Base-by-base conservation (phyloP, 2,113 vertebrate genomes). In the Galbula dea region DNA sequence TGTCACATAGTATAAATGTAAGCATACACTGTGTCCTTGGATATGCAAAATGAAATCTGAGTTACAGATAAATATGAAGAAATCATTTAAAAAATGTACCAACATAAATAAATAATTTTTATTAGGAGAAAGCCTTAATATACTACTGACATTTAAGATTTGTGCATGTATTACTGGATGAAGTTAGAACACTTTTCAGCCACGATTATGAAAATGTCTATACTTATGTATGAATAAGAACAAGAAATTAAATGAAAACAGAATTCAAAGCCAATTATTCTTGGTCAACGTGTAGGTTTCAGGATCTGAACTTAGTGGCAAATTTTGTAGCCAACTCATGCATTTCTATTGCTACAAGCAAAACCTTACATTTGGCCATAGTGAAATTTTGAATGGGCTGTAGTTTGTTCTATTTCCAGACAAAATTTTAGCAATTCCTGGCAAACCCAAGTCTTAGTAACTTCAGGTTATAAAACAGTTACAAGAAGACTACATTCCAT, bases 51-150 rank as follows among this genome's bases (percentile, higher is more conserved):
- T 18, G 3, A 73, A 73, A 83, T 57, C 24, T 14, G 52, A 51
- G 6, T 46, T 37, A 27, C 20, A 71, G 29, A 17, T 26, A 41
- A 51, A 74, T 90, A 55, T 5, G 4, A 7, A 54, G 58, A 69
- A 61, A 14, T 0, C 0, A 43, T 86, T 52, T 48, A 4, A 62
- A 73, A 77, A 81, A 3, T 23, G 1, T 12, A 55, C 8, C 3
- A 17, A 41, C 11, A 26, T n/a, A 37, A 89, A 8, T 4, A 89
- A 90, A 43, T 30, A n/a, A 0, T 3, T 68, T 65, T 86, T 24
- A 30, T 29, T 66, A 29, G 17, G 24, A 49, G 49, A 86, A 45
- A 73, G 19, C 2, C 5, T 30, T 36, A 51, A 30, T 27, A 39
- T 21, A 36, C 12, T 49, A 9, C 11, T 49, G 6, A 39, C 17